These are phyloP conservation scores for human (Homo sapiens) DNA, from an alignment of 2,113 vertebrate genomes.

Conservation along the genomic window GRCh38 chr3:123686001-123686500, in stretches of 20 bases:
- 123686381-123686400: background rate
- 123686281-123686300: background rate
- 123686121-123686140: slow-evolving; percentile 68
- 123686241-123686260: background rate
- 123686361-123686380: background rate
- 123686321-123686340: slow-evolving; percentile 46
- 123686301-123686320: slow-evolving; percentile 56
- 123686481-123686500: background rate
- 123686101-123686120: slow-evolving; percentile 76
- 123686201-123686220: slow-evolving; percentile 48
- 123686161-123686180: slow-evolving; percentile 71
- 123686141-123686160: slow-evolving; percentile 72
- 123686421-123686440: background rate
- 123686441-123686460: background rate
- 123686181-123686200: slow-evolving; percentile 65
- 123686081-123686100: slow-evolving; percentile 61
- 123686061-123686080: slow-evolving; percentile 66
- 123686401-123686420: background rate
- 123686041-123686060: slow-evolving; percentile 31
- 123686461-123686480: background rate
- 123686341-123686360: background rate
- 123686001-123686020: background rate
- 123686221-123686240: slow-evolving; percentile 28
- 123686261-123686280: slow-evolving; percentile 35
- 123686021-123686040: slow-evolving; percentile 48